Evolutionary conservation across 2,888 invertebrate species (phyloP).

Genomic region (Ceramica pisi): DNA sequence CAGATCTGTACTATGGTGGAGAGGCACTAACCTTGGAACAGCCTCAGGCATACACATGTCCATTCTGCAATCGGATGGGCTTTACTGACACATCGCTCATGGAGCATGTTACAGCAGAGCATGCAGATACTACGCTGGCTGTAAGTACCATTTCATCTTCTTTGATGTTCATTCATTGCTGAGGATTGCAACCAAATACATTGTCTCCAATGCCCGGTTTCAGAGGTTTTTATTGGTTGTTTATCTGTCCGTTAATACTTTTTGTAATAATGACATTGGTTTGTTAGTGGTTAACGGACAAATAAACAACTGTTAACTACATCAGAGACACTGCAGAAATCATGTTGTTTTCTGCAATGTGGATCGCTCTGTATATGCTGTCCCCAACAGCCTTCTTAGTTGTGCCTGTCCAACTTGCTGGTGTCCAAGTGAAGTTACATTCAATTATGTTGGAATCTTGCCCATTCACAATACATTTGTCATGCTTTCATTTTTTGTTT

Average conservation of each 20-base stretch:
- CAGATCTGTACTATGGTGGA: slow-evolving; percentile 98
- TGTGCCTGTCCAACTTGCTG: background rate
- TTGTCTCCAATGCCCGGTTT: no score
- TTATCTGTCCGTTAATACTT: no score
- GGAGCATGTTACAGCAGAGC: slow-evolving; percentile 97
- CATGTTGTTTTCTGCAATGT: no score
- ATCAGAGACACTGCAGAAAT: no score
- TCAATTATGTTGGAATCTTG: background rate
- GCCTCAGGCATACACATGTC: slow-evolving; percentile 99
- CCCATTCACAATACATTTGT: slow-evolving; percentile 4
- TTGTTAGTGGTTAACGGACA: no score
- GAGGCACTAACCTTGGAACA: slow-evolving; percentile 97
- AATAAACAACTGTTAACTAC: no score
- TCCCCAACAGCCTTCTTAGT: background rate
- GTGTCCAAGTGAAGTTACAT: background rate
- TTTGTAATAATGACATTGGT: no score
- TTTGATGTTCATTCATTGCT: no score
- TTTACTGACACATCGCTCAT: slow-evolving; percentile 97
- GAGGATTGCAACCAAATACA: no score
- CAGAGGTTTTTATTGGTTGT: no score
- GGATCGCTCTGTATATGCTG: no score
- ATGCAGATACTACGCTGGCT: slow-evolving; percentile 97
- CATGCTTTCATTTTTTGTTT: slow-evolving; percentile 12
- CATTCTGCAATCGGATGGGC: slow-evolving; percentile 99
- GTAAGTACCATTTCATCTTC: slow-evolving; percentile 88